A percentile compares a stretch with the other conserved stretches of the same genome.
Conservation (phyloP, 2,888 invertebrate species). For the Dimorphilus gyrociliatus region DNA sequence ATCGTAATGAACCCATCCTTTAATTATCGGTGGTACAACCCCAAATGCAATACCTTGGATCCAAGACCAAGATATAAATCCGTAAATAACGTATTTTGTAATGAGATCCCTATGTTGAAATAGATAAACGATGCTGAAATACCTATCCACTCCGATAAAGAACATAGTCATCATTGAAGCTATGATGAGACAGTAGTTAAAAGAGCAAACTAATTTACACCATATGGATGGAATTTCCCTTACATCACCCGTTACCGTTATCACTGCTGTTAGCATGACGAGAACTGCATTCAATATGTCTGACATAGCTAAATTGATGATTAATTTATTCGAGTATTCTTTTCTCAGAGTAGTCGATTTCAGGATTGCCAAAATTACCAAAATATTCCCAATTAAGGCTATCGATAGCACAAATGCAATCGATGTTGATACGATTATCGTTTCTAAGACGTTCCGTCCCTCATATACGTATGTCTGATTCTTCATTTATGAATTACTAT, state of each 20-base stretch:
- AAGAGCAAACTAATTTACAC: slow-evolving; percentile 25
- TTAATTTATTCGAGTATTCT: slow-evolving; percentile 21
- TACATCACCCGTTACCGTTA: slow-evolving; percentile 14
- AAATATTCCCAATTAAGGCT: slow-evolving; percentile 10
- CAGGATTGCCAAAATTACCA: slow-evolving; percentile 19
- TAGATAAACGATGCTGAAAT: slow-evolving; percentile 23
- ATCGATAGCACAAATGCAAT: too few relatives aligned
- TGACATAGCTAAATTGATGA: slow-evolving; percentile 24
- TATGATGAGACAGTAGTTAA: slow-evolving; percentile 32
- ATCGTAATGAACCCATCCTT: slow-evolving; percentile 28
- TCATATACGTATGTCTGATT: too few relatives aligned
- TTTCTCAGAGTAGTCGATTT: slow-evolving; percentile 12
- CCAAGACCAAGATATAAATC: slow-evolving; percentile 21
- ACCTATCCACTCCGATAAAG: slow-evolving; percentile 30
- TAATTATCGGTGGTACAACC: slow-evolving; percentile 16
- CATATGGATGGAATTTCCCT: slow-evolving; percentile 7
- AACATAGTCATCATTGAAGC: slow-evolving; percentile 33
- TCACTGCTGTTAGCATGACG: slow-evolving; percentile 21
- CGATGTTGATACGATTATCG: too few relatives aligned
- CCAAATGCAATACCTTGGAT: slow-evolving; percentile 24
- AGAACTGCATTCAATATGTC: slow-evolving; percentile 18
- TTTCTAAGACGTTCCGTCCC: too few relatives aligned
- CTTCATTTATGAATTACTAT: too few relatives aligned
- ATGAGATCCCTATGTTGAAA: slow-evolving; percentile 17
- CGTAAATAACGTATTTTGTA: slow-evolving; percentile 10